These are phyloP conservation scores for Eristalis tenax DNA, from an alignment of 2,888 invertebrate genomes.

Conservation along the genomic window DNA sequence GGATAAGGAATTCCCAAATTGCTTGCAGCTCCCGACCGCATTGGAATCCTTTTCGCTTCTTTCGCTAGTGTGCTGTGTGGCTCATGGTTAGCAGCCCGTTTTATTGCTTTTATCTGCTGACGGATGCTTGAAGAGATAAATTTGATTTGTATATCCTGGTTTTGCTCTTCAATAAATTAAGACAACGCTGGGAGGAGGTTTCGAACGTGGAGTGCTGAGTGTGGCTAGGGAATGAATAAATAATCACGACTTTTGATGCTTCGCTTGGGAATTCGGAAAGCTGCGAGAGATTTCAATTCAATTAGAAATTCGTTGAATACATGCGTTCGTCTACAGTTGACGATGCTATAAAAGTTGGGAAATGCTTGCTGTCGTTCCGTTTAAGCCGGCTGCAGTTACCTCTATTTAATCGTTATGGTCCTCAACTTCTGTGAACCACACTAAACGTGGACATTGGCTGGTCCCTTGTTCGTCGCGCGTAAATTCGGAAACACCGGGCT, in stretches of 20 bases:
- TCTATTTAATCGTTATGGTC: too few relatives aligned
- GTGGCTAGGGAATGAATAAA: not conserved
- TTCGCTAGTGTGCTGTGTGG: not conserved
- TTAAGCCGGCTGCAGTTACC: too few relatives aligned
- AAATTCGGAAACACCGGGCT: too few relatives aligned
- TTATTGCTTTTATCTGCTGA: not conserved
- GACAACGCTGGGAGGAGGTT: not conserved
- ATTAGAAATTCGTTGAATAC: too few relatives aligned
- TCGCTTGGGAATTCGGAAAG: not conserved
- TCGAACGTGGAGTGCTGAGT: not conserved
- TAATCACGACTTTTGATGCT: not conserved
- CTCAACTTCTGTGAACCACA: too few relatives aligned
- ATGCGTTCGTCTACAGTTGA: too few relatives aligned
- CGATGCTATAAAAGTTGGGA: too few relatives aligned
- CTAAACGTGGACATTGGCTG: too few relatives aligned
- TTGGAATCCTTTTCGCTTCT: not conserved
- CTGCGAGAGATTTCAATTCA: too few relatives aligned
- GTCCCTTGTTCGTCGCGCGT: too few relatives aligned
- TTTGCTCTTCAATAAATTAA: not conserved
- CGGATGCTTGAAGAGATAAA: not conserved
- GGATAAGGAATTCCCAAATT: slow-evolving; percentile 1
- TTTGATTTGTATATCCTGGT: not conserved
- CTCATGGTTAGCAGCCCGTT: not conserved
- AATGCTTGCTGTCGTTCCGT: too few relatives aligned
- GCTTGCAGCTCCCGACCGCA: not conserved